A percentile compares a stretch with the other conserved stretches of the same genome.
These are phyloP conservation scores for Tyria jacobaeae DNA, from an alignment of 2,888 invertebrate genomes.

Conservation along the genomic window DNA sequence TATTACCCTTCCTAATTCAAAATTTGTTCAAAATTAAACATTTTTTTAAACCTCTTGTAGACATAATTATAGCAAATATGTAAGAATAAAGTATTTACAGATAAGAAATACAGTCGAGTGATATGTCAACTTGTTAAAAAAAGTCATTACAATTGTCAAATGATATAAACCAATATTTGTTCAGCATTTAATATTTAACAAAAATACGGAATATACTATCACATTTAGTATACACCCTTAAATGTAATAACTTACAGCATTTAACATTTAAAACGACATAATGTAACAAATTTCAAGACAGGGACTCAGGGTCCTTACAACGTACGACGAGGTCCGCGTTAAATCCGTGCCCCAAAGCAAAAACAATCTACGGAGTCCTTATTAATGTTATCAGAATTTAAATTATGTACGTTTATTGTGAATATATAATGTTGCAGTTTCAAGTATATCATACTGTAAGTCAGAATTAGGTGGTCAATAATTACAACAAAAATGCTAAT, in stretches of 20 bases:
- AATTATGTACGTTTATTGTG: neutral
- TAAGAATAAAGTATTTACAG: conserved; percentile 43
- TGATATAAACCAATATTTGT: conserved; percentile 36
- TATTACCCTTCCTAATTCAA: no score
- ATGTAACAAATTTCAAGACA: neutral
- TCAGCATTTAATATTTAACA: conserved; percentile 35
- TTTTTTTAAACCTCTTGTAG: conserved; percentile 7
- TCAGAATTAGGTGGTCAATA: neutral
- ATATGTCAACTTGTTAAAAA: conserved; percentile 38
- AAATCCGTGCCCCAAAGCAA: neutral
- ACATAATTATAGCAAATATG: conserved; percentile 11
- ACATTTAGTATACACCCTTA: conserved; percentile 38
- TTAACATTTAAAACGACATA: conserved; percentile 2
- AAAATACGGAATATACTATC: conserved; percentile 35
- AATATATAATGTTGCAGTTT: neutral
- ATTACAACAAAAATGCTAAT: conserved; percentile 8
- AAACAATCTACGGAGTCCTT: neutral
- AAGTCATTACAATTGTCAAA: conserved; percentile 30
- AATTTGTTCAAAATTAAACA: no score
- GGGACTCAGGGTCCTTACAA: no score
- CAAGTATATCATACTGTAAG: conserved; percentile 6
- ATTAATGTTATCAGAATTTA: neutral
- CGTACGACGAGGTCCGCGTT: neutral
- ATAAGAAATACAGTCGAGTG: conserved; percentile 47
- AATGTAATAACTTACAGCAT: conserved; percentile 3